Evolutionary conservation across 2,888 invertebrate genomes (phyloP).

Genomic region (Reticulitermes lucifugus): DNA sequence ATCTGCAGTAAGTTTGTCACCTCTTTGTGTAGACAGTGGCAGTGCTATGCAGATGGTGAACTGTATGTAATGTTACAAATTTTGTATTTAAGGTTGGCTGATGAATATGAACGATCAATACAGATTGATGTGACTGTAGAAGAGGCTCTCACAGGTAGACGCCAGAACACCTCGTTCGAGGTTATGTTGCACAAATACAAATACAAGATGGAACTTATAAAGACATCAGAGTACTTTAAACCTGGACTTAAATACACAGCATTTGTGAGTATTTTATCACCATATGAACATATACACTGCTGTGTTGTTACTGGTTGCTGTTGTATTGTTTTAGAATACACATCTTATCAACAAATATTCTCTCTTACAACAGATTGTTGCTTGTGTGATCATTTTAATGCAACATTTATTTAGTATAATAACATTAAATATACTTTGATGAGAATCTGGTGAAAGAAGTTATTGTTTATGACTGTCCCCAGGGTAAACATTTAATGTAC

Average conservation of each 20-base stretch:
- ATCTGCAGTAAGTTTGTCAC: constrained; percentile 65
- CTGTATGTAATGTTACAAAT: background rate
- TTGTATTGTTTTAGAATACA: too few relatives aligned
- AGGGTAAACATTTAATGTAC: too few relatives aligned
- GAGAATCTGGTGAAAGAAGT: too few relatives aligned
- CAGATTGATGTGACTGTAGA: constrained; percentile 90
- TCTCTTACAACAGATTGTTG: too few relatives aligned
- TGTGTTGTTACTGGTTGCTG: background rate
- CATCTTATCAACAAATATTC: too few relatives aligned
- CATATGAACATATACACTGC: background rate
- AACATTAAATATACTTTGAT: too few relatives aligned
- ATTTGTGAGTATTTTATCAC: constrained; percentile 69
- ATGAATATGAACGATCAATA: constrained; percentile 84
- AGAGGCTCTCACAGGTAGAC: constrained; percentile 87
- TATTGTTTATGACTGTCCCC: too few relatives aligned
- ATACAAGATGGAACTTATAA: constrained; percentile 80
- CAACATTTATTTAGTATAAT: too few relatives aligned
- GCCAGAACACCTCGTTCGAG: constrained; percentile 81
- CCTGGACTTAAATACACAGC: constrained; percentile 88
- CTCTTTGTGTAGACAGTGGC: too few relatives aligned
- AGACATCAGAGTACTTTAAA: constrained; percentile 88
- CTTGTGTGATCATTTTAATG: too few relatives aligned
- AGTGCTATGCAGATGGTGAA: background rate
- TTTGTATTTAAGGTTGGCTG: constrained; percentile 71
- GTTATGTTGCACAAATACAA: constrained; percentile 82